phyloP scores from a whole-genome alignment of 2,888 invertebrate species.

The Lissonota sp. region DNA sequence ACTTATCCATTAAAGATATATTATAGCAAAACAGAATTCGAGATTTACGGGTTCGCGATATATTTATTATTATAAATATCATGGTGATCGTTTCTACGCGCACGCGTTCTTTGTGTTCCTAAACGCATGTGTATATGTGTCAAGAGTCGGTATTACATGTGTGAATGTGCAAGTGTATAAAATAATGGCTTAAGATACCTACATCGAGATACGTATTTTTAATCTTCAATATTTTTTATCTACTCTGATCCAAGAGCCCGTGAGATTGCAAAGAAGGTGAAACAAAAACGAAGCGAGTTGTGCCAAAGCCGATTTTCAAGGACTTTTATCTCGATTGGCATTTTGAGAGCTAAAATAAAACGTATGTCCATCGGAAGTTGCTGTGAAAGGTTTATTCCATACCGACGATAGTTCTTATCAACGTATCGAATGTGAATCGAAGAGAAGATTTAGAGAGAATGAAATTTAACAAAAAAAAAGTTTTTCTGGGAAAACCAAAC shows the following conservation, averaged over 20 bases:
- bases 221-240: constrained; percentile 30
- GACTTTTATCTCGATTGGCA: neutral
- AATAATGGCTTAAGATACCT: constrained; percentile 16
- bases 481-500: constrained; percentile 79
- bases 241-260: too few species aligned
- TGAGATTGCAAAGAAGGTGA: neutral
- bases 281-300: neutral
- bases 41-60: constrained; percentile 37
- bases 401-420: constrained; percentile 46
- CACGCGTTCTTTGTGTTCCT: constrained; percentile 64
- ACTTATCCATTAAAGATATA: constrained; percentile 1
- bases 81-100: constrained; percentile 40
- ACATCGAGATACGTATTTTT: constrained; percentile 34
- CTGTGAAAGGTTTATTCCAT: constrained; percentile 48
- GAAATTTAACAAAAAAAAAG: constrained; percentile 47
- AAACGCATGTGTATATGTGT: constrained; percentile 35
- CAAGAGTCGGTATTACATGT: constrained; percentile 22
- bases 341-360: too few species aligned
- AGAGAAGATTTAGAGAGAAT: neutral
- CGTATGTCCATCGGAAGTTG: neutral
- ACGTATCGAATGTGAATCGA: constrained; percentile 39
- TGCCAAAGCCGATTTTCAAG: constrained; percentile 40
- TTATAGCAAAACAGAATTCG: constrained; percentile 33
- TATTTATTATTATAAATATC: constrained; percentile 36
- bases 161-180: constrained; percentile 35